Evolutionary conservation across 2,113 vertebrate species (phyloP).

Genomic region (Pungitius pungitius): DNA sequence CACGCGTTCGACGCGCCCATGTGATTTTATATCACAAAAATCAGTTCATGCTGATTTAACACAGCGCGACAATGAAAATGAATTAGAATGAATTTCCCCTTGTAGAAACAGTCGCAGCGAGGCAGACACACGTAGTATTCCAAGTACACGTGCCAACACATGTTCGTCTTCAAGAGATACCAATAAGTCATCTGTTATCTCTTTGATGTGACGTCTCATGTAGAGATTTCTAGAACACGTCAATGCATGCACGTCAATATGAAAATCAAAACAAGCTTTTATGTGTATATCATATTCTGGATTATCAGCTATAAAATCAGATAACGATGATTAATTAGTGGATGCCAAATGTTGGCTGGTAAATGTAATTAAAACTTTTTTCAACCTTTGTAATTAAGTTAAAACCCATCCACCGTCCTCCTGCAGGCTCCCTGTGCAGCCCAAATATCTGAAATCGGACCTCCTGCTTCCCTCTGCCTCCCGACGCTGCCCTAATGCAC

Average conservation of each 20-base stretch:
- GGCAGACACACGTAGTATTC: too few relatives aligned
- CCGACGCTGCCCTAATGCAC: slow-evolving; percentile 44
- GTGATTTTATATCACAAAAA: not conserved
- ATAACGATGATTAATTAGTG: not conserved
- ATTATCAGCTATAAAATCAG: not conserved
- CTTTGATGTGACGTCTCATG: not conserved
- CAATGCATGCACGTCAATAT: not conserved
- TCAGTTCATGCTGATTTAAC: not conserved
- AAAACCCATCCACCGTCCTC: not conserved
- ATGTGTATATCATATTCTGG: not conserved
- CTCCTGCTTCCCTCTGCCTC: slow-evolving; percentile 23
- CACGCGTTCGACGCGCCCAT: not conserved
- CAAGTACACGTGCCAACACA: not conserved
- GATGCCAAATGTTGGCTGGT: slow-evolving; percentile 11
- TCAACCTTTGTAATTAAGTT: slow-evolving; percentile 7
- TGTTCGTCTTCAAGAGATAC: not conserved
- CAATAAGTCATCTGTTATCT: not conserved
- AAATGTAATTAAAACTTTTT: not conserved
- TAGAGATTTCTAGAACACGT: not conserved
- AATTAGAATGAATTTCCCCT: too few relatives aligned
- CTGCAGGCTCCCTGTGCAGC: not conserved
- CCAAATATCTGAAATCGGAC: slow-evolving; percentile 36
- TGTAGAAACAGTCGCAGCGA: too few relatives aligned
- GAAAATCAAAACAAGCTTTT: not conserved
- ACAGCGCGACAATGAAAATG: too few relatives aligned